Percentiles rank a stretch among this genome's conserved stretches.
Conservation (phyloP, 2,113 vertebrate genomes). For the Girardinichthys multiradiatus region DNA sequence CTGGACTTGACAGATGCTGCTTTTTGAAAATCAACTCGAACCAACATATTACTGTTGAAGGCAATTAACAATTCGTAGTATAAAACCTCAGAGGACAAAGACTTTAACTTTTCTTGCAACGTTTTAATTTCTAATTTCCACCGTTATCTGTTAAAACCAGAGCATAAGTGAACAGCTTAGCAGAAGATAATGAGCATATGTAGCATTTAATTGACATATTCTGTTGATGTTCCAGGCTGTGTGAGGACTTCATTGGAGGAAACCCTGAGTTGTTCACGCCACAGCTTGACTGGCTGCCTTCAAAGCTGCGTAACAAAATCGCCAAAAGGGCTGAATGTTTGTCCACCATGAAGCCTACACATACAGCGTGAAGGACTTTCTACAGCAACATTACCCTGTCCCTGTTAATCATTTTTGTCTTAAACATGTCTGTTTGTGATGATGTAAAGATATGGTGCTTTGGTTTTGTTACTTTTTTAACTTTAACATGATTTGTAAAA, state of each 20-base stretch:
- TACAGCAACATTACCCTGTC: slow-evolving; percentile 28
- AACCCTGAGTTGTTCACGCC: slow-evolving; percentile 77
- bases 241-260: slow-evolving; percentile 88
- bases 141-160: neutral
- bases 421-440: neutral
- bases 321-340: slow-evolving; percentile 89
- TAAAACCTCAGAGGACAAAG: too few relatives aligned
- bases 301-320: slow-evolving; percentile 82
- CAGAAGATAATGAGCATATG: neutral
- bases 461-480: slow-evolving; percentile 44
- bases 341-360: slow-evolving; percentile 55
- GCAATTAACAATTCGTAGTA: too few relatives aligned
- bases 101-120: too few relatives aligned
- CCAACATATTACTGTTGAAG: too few relatives aligned
- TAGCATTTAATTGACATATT: neutral
- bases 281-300: slow-evolving; percentile 84
- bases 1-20: too few relatives aligned
- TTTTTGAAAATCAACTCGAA: too few relatives aligned
- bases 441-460: slow-evolving; percentile 29
- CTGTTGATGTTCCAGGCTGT: slow-evolving; percentile 76
- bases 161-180: neutral
- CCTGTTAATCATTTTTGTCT: neutral
- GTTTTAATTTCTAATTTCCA: too few relatives aligned
- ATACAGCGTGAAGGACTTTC: slow-evolving; percentile 32
- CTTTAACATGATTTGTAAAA: slow-evolving; percentile 43